Percentiles rank a stretch among this genome's conserved stretches.
phyloP scores from a whole-genome alignment of 64 coral and sea anemone genomes.

The Dendronephthya gigantea region DNA sequence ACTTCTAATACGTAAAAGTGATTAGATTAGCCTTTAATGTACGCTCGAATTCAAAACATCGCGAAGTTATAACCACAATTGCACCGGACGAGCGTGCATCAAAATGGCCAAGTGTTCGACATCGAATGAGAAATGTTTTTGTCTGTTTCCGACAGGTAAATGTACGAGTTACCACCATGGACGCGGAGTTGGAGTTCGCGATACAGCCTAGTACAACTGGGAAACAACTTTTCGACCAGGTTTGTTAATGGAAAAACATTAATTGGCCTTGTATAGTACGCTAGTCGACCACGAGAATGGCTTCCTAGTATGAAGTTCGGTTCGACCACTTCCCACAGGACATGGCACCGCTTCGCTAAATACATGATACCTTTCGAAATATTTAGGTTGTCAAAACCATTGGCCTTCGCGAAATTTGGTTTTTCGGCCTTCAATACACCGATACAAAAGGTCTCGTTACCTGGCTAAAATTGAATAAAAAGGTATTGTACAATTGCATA shows the following conservation, averaged over 20 bases:
- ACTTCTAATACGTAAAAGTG: neutral
- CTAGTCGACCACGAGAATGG: neutral
- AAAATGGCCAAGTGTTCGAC: neutral
- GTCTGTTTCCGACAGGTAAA: conserved; percentile 45
- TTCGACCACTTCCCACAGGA: neutral
- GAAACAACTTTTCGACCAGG: conserved; percentile 97
- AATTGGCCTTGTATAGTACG: neutral
- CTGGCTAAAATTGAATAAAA: conserved; percentile 90
- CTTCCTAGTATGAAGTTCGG: neutral
- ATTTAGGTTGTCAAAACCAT: conserved; percentile 91
- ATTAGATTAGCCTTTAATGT: neutral
- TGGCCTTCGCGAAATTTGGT: conserved; percentile 91
- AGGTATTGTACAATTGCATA: conserved; percentile 34
- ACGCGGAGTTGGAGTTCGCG: conserved; percentile 89
- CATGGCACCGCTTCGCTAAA: neutral
- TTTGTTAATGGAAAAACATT: neutral
- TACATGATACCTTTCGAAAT: neutral
- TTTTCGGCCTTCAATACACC: conserved; percentile 66
- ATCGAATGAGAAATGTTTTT: neutral
- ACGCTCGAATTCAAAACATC: too few species aligned
- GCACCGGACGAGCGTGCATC: neutral
- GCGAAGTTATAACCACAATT: too few species aligned
- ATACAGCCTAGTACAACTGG: conserved; percentile 90
- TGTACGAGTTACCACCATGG: conserved; percentile 78
- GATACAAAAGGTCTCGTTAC: conserved; percentile 63